A percentile compares a stretch with the other conserved stretches of the same genome.
Evolutionary conservation across 2,888 invertebrate genomes (phyloP).

Genomic region (Temnothorax unifasciatus): DNA sequence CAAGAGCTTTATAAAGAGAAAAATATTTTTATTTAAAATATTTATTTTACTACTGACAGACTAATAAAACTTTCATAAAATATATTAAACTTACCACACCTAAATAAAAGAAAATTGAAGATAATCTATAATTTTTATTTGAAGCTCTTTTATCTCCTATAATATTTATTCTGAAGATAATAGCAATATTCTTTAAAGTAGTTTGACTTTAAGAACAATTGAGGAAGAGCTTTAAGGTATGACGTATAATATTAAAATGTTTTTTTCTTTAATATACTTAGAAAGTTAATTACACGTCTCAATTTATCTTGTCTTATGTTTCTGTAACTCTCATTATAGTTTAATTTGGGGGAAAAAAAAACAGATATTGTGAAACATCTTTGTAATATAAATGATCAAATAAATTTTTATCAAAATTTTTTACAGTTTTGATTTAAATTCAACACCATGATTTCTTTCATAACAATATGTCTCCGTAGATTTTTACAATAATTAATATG

Average conservation of each 20-base stretch:
- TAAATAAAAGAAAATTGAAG: slow-evolving; percentile 1
- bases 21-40: not conserved
- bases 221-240: not conserved
- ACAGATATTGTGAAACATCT: not conserved
- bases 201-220: not conserved
- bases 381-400: not conserved
- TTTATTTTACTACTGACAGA: not conserved
- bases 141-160: not conserved
- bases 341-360: too few species aligned
- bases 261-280: not conserved
- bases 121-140: not conserved
- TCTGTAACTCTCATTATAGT: not conserved
- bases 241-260: not conserved
- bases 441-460: not conserved
- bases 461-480: too few species aligned
- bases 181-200: not conserved
- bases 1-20: not conserved
- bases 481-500: not conserved
- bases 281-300: not conserved
- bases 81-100: not conserved
- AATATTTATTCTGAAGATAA: not conserved
- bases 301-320: slow-evolving; percentile 5
- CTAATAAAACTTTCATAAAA: not conserved
- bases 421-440: not conserved
- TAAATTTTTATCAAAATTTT: not conserved